Conservation (phyloP, 2,888 invertebrate genomes). For the Limnephilus auricula region DNA sequence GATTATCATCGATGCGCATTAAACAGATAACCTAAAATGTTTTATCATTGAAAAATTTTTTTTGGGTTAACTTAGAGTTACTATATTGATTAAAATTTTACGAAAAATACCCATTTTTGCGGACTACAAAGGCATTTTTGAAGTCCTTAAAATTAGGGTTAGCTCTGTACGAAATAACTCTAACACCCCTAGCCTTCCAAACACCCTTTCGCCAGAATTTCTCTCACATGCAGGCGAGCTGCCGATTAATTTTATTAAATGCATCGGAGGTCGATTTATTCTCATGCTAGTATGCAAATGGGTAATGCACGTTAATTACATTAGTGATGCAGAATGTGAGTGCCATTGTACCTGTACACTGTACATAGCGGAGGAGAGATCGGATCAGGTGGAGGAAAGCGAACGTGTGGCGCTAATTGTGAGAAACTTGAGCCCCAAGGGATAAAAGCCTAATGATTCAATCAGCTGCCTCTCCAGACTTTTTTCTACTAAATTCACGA, state of each 20-base stretch:
- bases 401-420: slow-evolving; percentile 45
- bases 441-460: slow-evolving; percentile 45
- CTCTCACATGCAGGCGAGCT: background rate
- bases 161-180: no score
- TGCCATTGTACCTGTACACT: slow-evolving; percentile 22
- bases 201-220: background rate
- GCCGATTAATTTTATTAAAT: background rate
- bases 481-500: slow-evolving; percentile 26
- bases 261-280: background rate
- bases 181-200: background rate
- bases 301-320: slow-evolving; percentile 8
- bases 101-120: no score
- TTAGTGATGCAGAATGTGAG: slow-evolving; percentile 36
- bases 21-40: no score
- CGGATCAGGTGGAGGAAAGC: slow-evolving; percentile 20
- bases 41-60: no score
- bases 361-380: slow-evolving; percentile 22
- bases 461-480: slow-evolving; percentile 40
- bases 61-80: no score
- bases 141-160: no score
- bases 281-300: background rate
- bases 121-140: no score
- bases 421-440: slow-evolving; percentile 21
- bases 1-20: no score
- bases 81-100: no score